Base-by-base conservation (phyloP, 1,140 invertebrate genomes). In the Vanessa atalanta region DNA sequence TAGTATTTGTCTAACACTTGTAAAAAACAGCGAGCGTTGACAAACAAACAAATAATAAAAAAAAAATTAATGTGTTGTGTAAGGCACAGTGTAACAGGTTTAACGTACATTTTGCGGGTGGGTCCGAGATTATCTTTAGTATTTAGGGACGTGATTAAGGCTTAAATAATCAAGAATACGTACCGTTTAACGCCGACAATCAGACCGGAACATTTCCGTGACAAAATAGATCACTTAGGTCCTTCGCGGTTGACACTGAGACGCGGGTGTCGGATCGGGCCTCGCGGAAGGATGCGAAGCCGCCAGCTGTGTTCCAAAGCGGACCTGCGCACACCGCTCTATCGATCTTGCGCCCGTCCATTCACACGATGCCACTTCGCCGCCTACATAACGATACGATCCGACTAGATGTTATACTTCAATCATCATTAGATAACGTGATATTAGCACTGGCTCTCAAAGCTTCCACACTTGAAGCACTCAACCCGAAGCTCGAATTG, bases 391-490 rank as follows among this genome's bases (percentile, higher is more conserved):
- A 86, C 83, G 67, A 66, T 68, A 82, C 82, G 73, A 77, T 87
- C 77, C 82, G 72, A 79, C 64, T 78, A 79, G 75, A 81, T 85
- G 85, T 89, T 90, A 87, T 83, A 88, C 84, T 83, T 85, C 84
- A 88, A 92, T 92, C 88, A 90, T 84, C 88, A 88, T 90, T 88
- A 87, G 88, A 90, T 92, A 92, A 87, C 78, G 80, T 73, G 73
- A 84, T 90, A 92, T 89, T 88, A 88, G 73, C 81, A 85, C 80
- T 78, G 64, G 75, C 75, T 69, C 78, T 77, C 57, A 73, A 82
- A 82, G 79, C 79, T 79, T 83, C 72, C 72, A 81, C 80, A 80
- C 83, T 86, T 73, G 74, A 84, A 80, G 20, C 83, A 85, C 81
- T 86, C 71, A 77, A 82, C 75, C 75, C 60, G 65, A 71, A 81